Conservation (phyloP, 2,888 invertebrate genomes). For the Tipula confusa region DNA sequence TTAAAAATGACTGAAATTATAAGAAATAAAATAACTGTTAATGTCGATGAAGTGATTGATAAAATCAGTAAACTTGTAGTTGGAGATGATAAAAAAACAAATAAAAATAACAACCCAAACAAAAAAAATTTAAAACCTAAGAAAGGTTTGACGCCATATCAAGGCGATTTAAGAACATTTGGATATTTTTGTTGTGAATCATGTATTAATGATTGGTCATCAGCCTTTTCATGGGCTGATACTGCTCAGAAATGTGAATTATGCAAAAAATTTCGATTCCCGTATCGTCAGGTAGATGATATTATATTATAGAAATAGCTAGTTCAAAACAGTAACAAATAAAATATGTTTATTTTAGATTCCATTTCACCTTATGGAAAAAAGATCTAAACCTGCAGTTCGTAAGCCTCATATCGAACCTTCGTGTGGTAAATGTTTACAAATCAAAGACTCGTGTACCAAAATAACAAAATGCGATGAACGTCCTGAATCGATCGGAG, state of each 20-base stretch:
- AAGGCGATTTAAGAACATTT: constrained; percentile 15
- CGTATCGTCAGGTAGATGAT: not conserved
- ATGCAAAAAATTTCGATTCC: not conserved
- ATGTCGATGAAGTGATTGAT: not conserved
- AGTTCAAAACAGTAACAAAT: not conserved
- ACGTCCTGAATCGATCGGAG: not conserved
- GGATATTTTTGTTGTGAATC: not conserved
- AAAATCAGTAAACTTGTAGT: not conserved
- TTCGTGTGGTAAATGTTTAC: not conserved
- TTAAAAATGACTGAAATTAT: not conserved
- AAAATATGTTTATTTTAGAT: not conserved
- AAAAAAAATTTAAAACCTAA: not conserved
- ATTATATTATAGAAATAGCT: not conserved
- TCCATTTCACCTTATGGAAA: too few relatives aligned
- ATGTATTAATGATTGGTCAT: not conserved
- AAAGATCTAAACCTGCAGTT: too few relatives aligned
- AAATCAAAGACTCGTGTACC: not conserved
- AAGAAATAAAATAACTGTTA: not conserved
- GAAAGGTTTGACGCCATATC: not conserved
- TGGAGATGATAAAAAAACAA: not conserved
- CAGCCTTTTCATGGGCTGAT: constrained; percentile 27
- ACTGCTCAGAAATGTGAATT: not conserved
- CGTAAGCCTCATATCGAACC: not conserved
- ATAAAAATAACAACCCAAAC: not conserved
- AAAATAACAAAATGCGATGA: not conserved